Base-by-base conservation (phyloP, 2,888 invertebrate genomes). In the Hetaerina titia region DNA sequence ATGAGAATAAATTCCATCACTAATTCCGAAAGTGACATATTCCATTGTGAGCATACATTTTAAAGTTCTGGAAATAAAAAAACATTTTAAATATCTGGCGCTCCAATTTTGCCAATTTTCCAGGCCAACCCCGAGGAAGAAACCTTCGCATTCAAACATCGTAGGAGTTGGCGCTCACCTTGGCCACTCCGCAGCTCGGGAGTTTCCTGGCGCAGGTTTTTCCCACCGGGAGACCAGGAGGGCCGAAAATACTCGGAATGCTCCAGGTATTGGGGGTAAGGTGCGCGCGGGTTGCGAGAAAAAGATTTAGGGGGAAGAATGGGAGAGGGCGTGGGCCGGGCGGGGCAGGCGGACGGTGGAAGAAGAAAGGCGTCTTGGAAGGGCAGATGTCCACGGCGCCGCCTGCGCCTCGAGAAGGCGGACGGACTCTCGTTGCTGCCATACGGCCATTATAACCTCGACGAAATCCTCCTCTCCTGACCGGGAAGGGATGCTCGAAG, bases 371-470 rank as follows among this genome's bases (percentile, higher is more conserved):
- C 15, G 81, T 81, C 81, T 81, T 31, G 81, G 81, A 81, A 45
- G 45, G 45, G 89, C 89, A 89, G 89, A 89, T 89, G 89, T 89
- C 89, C 89, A 57, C 58, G 2, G 19, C 57, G 19, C 89, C 81
- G 81, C 81, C 81, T 81, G 81, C 31, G 60, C 60, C 60, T 4
- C 45, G 4, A 60, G 81, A 81, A 31, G 81, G 81, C 9, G 69
- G 69, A 22, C 7, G n/a, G 69, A 22, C 60, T 69, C 69, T 69
- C 69, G n/a, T 69, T 69, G 69, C 69, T 69, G 69, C n/a, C 81
- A 81, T 81, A 81, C 81, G 57, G 58, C 89, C 57, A 89, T 89
- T 89, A 56, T 89, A 89, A 89, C 89, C 89, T 89, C 58, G 81
- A 56, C 89, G 89, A 89, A 81, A 81, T 81, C 81, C 81, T 81